phyloP scores from a whole-genome alignment of 2,113 vertebrate species.

The Strix uralensis region DNA sequence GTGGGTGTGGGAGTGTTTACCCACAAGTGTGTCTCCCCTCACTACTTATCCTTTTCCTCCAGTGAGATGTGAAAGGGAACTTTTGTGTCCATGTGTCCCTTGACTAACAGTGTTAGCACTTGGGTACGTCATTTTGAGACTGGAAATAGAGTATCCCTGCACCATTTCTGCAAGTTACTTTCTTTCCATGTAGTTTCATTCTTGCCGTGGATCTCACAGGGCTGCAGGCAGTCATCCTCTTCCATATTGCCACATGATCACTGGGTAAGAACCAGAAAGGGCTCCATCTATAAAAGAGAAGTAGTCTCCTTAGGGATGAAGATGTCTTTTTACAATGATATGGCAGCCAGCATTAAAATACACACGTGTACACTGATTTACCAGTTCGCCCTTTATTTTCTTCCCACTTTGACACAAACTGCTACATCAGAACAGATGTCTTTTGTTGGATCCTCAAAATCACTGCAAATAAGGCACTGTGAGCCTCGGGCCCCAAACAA shows the following conservation, averaged over 20 bases:
- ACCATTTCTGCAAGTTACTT: neutral
- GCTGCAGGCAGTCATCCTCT: neutral
- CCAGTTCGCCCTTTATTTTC: neutral
- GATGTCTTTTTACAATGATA: neutral
- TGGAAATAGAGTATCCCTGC: neutral
- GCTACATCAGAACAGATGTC: neutral
- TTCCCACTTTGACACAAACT: neutral
- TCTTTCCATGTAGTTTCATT: neutral
- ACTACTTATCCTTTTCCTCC: neutral
- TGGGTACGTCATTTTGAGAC: neutral
- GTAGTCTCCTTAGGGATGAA: neutral
- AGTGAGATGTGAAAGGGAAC: neutral
- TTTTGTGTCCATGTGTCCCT: neutral
- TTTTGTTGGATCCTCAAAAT: neutral
- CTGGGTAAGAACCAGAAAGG: neutral
- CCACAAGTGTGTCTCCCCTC: neutral
- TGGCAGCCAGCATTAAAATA: neutral
- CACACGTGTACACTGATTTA: neutral
- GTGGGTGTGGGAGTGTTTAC: neutral
- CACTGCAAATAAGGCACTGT: neutral
- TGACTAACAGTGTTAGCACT: neutral
- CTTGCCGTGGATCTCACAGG: neutral
- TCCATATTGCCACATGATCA: neutral
- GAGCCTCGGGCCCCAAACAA: neutral
- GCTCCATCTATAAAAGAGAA: neutral